A percentile compares a stretch with the other conserved stretches of the same genome.
Conservation (phyloP, 2,797 vertebrate genomes). For the Typhlichthys subterraneus region DNA sequence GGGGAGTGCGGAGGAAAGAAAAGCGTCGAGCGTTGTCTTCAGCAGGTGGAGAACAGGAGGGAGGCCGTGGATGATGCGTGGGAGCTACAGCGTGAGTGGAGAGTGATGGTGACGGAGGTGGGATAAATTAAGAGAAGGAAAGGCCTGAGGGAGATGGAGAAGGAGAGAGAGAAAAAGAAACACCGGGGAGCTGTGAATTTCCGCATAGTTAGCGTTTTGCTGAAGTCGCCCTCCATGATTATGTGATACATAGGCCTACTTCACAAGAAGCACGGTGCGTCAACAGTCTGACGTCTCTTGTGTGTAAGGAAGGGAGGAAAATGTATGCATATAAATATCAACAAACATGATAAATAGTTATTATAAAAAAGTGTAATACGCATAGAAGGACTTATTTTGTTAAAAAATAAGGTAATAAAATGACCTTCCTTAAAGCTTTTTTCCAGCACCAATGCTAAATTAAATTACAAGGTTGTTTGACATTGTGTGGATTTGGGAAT, state of each 20-base stretch:
- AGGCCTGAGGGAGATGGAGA: constrained; percentile 56
- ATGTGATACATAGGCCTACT: not conserved
- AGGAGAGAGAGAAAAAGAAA: constrained; percentile 21
- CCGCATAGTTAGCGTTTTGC: constrained; percentile 53
- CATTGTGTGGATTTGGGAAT: too few species aligned
- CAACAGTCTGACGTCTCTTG: too few species aligned
- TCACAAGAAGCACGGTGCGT: too few species aligned
- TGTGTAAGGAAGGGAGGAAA: too few species aligned
- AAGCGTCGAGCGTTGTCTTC: constrained; percentile 33
- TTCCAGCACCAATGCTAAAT: too few species aligned
- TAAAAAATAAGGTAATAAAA: too few species aligned
- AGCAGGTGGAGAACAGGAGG: constrained; percentile 37
- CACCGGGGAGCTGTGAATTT: constrained; percentile 56
- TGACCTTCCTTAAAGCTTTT: too few species aligned
- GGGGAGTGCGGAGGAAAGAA: constrained; percentile 31
- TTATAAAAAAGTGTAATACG: too few species aligned
- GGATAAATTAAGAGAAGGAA: constrained; percentile 63
- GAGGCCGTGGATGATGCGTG: constrained; percentile 47
- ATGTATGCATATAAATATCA: too few species aligned
- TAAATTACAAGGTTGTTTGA: too few species aligned
- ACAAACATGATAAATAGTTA: too few species aligned
- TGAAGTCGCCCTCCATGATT: not conserved
- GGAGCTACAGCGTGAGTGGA: constrained; percentile 44
- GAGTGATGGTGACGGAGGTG: constrained; percentile 65
- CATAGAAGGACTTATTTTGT: too few species aligned